A percentile compares a stretch with the other conserved stretches of the same genome.
Conservation (phyloP, 64 coral and sea anemone genomes). For the Montipora capricornis region DNA sequence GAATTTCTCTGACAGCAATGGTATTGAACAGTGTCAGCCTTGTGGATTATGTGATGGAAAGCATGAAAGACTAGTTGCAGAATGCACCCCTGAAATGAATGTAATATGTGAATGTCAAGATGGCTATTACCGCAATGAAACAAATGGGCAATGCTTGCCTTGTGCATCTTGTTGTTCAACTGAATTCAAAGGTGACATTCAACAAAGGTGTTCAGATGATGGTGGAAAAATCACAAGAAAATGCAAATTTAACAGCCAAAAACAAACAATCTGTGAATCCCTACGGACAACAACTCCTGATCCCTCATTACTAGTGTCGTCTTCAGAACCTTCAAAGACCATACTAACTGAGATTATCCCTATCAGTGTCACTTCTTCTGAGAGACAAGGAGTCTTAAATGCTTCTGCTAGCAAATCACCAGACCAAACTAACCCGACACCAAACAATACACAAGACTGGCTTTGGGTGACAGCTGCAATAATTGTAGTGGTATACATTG, state of each 20-base stretch:
- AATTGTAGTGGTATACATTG: no score
- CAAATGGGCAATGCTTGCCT: background rate
- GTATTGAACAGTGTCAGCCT: slow-evolving; percentile 12
- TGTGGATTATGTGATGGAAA: background rate
- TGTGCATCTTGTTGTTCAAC: background rate
- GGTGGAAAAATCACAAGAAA: background rate
- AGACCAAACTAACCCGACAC: no score
- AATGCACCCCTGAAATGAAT: background rate
- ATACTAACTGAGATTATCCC: no score
- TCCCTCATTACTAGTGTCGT: no score
- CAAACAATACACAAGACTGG: no score
- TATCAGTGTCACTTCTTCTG: no score
- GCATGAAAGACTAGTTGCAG: background rate
- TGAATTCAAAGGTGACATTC: background rate
- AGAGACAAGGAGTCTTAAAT: no score
- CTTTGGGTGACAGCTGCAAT: no score
- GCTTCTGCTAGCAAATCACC: no score
- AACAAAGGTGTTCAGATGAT: background rate
- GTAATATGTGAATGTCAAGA: background rate
- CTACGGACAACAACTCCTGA: background rate
- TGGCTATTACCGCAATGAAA: slow-evolving; percentile 10
- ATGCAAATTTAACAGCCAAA: background rate
- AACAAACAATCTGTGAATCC: background rate
- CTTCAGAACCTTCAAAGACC: no score
- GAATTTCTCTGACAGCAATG: slow-evolving; percentile 1